phyloP scores from a whole-genome alignment of 2,888 invertebrate species.

The Pogonocherus hispidulus region DNA sequence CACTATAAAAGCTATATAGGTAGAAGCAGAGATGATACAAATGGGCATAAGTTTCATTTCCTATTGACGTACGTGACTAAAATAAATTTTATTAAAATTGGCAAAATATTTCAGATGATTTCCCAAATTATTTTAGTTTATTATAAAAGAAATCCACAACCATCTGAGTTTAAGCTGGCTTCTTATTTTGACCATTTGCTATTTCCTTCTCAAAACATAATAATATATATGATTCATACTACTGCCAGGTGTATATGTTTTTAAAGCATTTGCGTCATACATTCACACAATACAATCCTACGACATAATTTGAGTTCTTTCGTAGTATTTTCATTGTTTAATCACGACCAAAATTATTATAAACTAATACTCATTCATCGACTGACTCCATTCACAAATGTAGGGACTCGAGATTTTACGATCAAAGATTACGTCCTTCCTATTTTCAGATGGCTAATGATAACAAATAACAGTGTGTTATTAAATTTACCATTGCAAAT shows the following conservation, averaged over 20 bases:
- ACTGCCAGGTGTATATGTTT: constrained; percentile 4
- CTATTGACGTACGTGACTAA: no score
- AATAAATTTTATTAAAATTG: no score
- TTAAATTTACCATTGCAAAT: background rate
- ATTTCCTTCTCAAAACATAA: constrained; percentile 32
- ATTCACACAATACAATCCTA: background rate
- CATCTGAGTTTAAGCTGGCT: background rate
- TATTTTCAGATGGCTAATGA: constrained; percentile 5
- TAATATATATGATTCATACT: constrained; percentile 12
- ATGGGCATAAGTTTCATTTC: no score
- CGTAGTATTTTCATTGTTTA: constrained; percentile 13
- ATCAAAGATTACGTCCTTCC: background rate
- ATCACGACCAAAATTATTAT: constrained; percentile 19
- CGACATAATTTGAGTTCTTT: background rate
- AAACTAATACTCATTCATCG: constrained; percentile 26
- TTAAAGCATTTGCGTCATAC: constrained; percentile 11
- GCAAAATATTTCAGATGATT: no score
- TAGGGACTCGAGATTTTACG: background rate
- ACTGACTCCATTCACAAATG: constrained; percentile 15
- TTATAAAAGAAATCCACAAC: no score
- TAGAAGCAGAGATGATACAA: no score
- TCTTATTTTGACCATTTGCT: constrained; percentile 9
- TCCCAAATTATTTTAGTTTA: no score
- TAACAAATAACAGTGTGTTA: background rate
- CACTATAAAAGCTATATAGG: no score